These are phyloP conservation scores for Nebria ingens DNA, from an alignment of 1,140 invertebrate genomes.

Conservation along the genomic window DNA sequence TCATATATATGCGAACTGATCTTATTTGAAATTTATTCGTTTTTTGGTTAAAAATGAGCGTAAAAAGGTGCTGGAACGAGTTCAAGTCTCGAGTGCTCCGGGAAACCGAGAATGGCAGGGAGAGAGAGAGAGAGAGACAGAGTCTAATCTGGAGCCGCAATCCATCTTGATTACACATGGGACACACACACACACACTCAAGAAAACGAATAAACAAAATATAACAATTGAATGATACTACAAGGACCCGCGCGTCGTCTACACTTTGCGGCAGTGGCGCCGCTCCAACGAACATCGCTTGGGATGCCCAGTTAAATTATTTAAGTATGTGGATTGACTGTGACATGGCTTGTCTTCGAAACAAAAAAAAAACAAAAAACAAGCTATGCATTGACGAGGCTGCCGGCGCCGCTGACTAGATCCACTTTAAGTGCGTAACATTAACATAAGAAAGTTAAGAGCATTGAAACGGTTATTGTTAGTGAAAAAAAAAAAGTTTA, in stretches of 20 bases:
- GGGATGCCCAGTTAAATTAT: neutral
- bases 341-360: neutral
- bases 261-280: no score
- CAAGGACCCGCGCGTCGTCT: no score
- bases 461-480: no score
- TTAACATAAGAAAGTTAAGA: neutral
- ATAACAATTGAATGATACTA: no score
- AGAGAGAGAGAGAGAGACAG: slow-evolving; percentile 20
- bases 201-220: neutral
- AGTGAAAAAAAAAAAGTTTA: no score
- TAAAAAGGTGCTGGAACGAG: slow-evolving; percentile 18
- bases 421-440: neutral
- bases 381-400: neutral
- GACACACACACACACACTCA: slow-evolving; percentile 12
- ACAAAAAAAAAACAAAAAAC: neutral
- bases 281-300: no score
- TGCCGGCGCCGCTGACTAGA: neutral
- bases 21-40: slow-evolving; percentile 28
- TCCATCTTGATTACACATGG: slow-evolving; percentile 30
- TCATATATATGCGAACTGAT: slow-evolving; percentile 23
- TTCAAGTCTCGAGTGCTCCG: neutral
- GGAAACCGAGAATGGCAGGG: slow-evolving; percentile 13
- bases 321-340: slow-evolving; percentile 2
- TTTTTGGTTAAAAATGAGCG: slow-evolving; percentile 26
- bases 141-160: slow-evolving; percentile 28